Percentiles rank a stretch among this genome's conserved stretches.
Evolutionary conservation across 2,888 invertebrate species (phyloP).

Genomic region (Apocheima hispidaria): DNA sequence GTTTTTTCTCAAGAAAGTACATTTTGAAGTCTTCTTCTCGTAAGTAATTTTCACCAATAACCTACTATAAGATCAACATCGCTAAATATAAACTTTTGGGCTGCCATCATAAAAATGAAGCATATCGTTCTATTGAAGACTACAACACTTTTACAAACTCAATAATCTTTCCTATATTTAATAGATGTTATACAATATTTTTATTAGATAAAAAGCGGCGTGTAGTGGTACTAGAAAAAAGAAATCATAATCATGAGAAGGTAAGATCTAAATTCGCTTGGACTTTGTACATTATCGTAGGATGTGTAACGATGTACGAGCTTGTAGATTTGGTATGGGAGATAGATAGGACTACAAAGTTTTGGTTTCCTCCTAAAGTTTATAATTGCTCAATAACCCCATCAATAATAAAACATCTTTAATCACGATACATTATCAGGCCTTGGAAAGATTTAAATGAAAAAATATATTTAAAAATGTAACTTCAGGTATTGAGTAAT

Average conservation of each 20-base stretch:
- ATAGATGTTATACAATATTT: slow-evolving; percentile 82
- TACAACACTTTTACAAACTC: slow-evolving; percentile 80
- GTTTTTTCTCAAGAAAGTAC: slow-evolving; percentile 11
- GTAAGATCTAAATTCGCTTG: slow-evolving; percentile 67
- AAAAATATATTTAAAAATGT: slow-evolving; percentile 1
- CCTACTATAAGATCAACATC: slow-evolving; percentile 32
- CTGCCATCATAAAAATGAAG: slow-evolving; percentile 84
- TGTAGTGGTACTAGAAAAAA: slow-evolving; percentile 65
- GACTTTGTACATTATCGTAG: slow-evolving; percentile 73
- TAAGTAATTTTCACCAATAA: slow-evolving; percentile 29
- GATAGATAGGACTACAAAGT: slow-evolving; percentile 42
- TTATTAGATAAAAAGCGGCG: slow-evolving; percentile 68
- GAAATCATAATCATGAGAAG: slow-evolving; percentile 67
- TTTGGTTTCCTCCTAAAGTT: slow-evolving; percentile 29
- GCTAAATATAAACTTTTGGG: slow-evolving; percentile 51
- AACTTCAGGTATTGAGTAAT: slow-evolving; percentile 3
- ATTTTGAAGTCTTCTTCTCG: slow-evolving; percentile 38
- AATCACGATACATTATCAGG: slow-evolving; percentile 22
- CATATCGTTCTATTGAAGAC: slow-evolving; percentile 86
- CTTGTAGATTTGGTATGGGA: slow-evolving; percentile 80
- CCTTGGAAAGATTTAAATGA: slow-evolving; percentile 14
- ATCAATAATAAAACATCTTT: too few relatives aligned
- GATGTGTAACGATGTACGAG: slow-evolving; percentile 73
- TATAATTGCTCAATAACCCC: slow-evolving; percentile 42
- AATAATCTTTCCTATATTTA: slow-evolving; percentile 85